Evolutionary conservation across 2,797 vertebrate species (phyloP), one percentile per base, ranked within the genome.

Genomic region (Hyperoplus lanceolatus): DNA sequence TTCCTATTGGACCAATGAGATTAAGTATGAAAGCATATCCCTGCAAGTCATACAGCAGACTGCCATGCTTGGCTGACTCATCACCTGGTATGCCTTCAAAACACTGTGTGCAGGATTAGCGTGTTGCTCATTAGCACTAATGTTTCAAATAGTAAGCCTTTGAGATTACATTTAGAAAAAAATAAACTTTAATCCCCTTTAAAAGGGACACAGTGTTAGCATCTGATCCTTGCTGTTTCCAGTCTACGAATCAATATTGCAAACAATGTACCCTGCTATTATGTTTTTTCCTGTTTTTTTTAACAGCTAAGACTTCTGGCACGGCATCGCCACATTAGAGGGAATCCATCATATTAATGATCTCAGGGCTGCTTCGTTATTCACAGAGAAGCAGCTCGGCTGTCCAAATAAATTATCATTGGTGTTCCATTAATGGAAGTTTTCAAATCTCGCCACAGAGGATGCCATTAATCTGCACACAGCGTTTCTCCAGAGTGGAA

Each of bases 391-490:
- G 90, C 79, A 78, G 81, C 89, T 74, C 76, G 39, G 64, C 91
- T 91, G 92, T 92, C 89, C 86, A 91, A 87, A 92, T 91, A 94
- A 90, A 94, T 94, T 87, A 92, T 89, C 87, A 78, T 87, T 90
- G 85, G 81, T 83, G 69, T 85, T 90, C 77, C 89, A 87, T 93
- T 92, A 93, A 87, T 87, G 88, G 81, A 87, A 83, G 79, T 88
- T 89, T 90, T 92, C 73, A 89, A 87, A 90, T 88, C 84, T 91
- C 45, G 13, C 76, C 79, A 81, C 58, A 15, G 84, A 86, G 80
- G 83, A 90, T 75, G 70, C 83, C 89, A 90, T 93, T 88, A 91
- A 87, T 92, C 85, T 89, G 77, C 36, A 6, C 77, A n/a, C 70
- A 16, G 69, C n/a, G 21, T 85, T 77, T 85, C 84, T 79, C 66